Percentiles rank a stretch among this genome's conserved stretches.
Evolutionary conservation across 53 echinoderm and acorn worm genomes (phyloP).

Genomic region (Holothuria leucospilota): DNA sequence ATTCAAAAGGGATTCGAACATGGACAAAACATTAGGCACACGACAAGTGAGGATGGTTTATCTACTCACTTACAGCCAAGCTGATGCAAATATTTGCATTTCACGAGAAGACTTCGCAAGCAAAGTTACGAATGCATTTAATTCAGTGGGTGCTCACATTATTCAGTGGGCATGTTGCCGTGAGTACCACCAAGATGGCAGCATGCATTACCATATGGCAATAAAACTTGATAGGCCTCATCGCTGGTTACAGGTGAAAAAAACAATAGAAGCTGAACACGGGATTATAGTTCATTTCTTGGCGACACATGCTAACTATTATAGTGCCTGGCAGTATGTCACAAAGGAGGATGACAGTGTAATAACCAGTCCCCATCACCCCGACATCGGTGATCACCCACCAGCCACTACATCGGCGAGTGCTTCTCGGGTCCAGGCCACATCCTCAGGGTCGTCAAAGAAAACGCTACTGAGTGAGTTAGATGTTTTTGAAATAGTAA

Average conservation of each 20-base stretch:
- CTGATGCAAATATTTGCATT: background rate
- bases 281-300: background rate
- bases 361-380: background rate
- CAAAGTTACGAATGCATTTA: background rate
- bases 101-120: background rate
- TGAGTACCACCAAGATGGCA: background rate
- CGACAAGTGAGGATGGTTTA: background rate
- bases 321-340: background rate
- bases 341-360: background rate
- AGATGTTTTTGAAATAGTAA: background rate
- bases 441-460: background rate
- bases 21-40: background rate
- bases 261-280: background rate
- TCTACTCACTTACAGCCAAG: constrained; percentile 7
- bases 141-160: background rate
- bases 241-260: background rate
- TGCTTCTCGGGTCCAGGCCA: background rate
- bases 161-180: no score
- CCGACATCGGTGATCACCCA: background rate
- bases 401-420: background rate
- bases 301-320: background rate
- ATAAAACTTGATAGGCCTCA: no score
- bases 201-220: background rate
- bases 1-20: background rate
- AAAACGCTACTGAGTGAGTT: background rate